Evolutionary conservation across 2,888 invertebrate species (phyloP).

Genomic region (Odontothrips loti): DNA sequence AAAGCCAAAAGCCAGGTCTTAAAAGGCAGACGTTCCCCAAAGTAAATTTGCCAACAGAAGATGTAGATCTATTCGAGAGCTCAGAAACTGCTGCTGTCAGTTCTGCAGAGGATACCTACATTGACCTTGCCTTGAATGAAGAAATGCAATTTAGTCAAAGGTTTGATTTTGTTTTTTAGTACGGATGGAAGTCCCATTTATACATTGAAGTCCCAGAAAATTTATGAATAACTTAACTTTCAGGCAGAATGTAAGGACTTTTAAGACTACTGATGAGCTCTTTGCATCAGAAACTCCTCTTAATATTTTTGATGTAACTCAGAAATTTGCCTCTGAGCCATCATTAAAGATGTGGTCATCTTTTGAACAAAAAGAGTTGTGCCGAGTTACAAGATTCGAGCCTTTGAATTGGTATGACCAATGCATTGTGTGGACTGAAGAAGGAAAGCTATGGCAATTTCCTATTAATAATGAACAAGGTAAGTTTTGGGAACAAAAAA

Average conservation of each 20-base stretch:
- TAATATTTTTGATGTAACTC: slow-evolving; percentile 57
- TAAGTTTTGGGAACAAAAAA: slow-evolving; percentile 42
- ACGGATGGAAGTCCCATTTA: not conserved
- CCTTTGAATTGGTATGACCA: slow-evolving; percentile 89
- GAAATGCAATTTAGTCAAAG: not conserved
- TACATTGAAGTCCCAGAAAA: not conserved
- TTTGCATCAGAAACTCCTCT: slow-evolving; percentile 52
- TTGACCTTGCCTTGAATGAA: not conserved
- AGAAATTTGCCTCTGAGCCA: slow-evolving; percentile 14
- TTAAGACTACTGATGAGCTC: not conserved
- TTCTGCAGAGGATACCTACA: not conserved
- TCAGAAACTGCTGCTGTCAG: not conserved
- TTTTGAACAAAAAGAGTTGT: slow-evolving; percentile 62
- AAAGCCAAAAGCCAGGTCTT: slow-evolving; percentile 32
- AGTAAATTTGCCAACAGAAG: slow-evolving; percentile 50
- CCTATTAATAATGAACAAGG: slow-evolving; percentile 98
- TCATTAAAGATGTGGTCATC: slow-evolving; percentile 64
- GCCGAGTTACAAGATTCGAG: slow-evolving; percentile 62
- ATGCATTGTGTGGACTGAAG: slow-evolving; percentile 88
- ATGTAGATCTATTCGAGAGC: not conserved
- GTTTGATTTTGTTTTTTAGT: not conserved
- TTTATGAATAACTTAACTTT: not conserved
- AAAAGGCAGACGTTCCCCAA: not conserved
- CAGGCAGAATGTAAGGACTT: not conserved
- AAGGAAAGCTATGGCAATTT: slow-evolving; percentile 93